These are phyloP conservation scores for Microcebus griseorufus DNA, from an alignment of 2,113 vertebrate species.

Conservation along the genomic window DNA sequence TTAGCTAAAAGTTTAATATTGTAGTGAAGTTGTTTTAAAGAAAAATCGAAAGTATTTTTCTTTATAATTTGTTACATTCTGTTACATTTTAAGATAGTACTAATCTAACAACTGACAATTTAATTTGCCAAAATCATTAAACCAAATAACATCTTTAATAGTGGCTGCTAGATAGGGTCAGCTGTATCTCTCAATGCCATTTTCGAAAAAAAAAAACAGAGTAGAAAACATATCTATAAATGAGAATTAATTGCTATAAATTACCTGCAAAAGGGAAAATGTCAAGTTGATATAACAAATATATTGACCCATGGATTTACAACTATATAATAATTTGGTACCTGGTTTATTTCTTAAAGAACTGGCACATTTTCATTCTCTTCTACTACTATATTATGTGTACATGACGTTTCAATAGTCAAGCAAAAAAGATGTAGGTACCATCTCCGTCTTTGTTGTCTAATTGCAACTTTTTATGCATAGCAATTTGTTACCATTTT, in stretches of 20 bases:
- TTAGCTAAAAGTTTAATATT: neutral
- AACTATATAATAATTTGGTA: constrained; percentile 42
- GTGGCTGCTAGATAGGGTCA: neutral
- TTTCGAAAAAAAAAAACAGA: neutral
- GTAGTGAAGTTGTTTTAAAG: neutral
- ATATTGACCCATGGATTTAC: constrained; percentile 53
- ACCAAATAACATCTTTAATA: constrained; percentile 9
- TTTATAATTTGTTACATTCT: constrained; percentile 24
- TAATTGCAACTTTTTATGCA: constrained; percentile 75
- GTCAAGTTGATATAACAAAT: constrained; percentile 50
- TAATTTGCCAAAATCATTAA: constrained; percentile 39
- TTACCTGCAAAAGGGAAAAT: constrained; percentile 56
- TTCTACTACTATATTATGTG: neutral
- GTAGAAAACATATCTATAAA: constrained; percentile 26
- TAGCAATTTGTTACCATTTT: constrained; percentile 66
- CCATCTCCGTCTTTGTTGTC: constrained; percentile 55
- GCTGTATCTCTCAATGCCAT: neutral
- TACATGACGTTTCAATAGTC: constrained; percentile 15
- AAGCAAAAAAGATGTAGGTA: constrained; percentile 16
- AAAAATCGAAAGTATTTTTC: constrained; percentile 30
- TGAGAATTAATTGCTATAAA: constrained; percentile 66
- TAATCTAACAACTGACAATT: neutral
- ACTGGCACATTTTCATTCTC: constrained; percentile 69
- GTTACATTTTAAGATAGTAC: constrained; percentile 19
- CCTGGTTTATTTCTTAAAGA: constrained; percentile 67